phyloP scores from a whole-genome alignment of 2,797 vertebrate genomes.

The Anolis apletophallus region DNA sequence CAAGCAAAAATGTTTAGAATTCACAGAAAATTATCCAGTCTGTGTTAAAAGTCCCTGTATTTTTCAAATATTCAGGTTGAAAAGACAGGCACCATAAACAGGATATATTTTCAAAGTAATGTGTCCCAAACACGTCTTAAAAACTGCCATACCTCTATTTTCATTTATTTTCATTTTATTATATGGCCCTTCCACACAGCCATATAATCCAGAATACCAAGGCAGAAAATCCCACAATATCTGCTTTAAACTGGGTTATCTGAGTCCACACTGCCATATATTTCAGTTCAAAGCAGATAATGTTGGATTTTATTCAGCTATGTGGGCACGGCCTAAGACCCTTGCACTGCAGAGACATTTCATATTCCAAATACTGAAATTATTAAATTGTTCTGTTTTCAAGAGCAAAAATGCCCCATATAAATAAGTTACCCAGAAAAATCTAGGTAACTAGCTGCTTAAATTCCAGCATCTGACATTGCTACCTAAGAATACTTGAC shows the following conservation, averaged over 20 bases:
- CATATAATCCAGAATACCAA: too few relatives aligned
- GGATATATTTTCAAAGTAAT: too few relatives aligned
- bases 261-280: too few relatives aligned
- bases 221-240: too few relatives aligned
- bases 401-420: not conserved
- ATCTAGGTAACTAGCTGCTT: not conserved
- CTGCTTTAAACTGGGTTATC: too few relatives aligned
- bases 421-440: not conserved
- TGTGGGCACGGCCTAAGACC: not conserved
- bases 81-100: conserved; percentile 12
- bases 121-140: not conserved
- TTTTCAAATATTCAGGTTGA: conserved; percentile 20
- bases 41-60: not conserved
- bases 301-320: too few relatives aligned
- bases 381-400: not conserved
- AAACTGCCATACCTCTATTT: not conserved
- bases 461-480: not conserved
- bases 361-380: not conserved
- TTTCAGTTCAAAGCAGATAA: too few relatives aligned
- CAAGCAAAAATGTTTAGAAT: conserved; percentile 34
- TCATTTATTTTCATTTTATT: too few relatives aligned
- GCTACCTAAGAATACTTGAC: not conserved
- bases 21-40: not conserved
- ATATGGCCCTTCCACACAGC: too few relatives aligned
- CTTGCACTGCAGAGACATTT: not conserved